Evolutionary conservation across 2,113 vertebrate genomes (phyloP).

Genomic region (Tor tambroides): DNA sequence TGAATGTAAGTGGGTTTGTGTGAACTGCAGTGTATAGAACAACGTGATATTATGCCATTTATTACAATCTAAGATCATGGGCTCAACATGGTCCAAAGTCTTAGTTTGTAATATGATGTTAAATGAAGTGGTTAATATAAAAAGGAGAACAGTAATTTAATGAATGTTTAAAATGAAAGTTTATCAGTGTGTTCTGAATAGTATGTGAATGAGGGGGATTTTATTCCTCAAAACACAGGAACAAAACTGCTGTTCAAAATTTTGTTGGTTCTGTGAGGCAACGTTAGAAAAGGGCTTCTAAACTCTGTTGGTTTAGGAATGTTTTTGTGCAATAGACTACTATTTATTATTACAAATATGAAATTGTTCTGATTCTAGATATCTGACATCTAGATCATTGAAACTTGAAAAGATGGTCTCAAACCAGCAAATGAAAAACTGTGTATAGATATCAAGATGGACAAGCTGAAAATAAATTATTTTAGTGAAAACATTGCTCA

Average conservation of each 20-base stretch:
- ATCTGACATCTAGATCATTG: not conserved
- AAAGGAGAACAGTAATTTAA: not conserved
- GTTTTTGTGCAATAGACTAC: not conserved
- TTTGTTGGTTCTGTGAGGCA: not conserved
- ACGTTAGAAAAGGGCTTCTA: not conserved
- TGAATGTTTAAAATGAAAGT: not conserved
- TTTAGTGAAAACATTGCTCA: not conserved
- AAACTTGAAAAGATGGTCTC: slow-evolving; percentile 7
- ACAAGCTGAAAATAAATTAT: slow-evolving; percentile 34
- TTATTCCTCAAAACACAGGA: not conserved
- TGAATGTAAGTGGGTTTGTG: slow-evolving; percentile 5
- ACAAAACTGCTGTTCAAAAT: not conserved
- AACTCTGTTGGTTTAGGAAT: not conserved
- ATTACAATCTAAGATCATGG: not conserved
- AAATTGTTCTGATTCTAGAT: not conserved
- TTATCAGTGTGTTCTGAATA: not conserved
- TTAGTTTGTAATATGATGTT: slow-evolving; percentile 26
- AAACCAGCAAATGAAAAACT: not conserved
- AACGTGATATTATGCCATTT: not conserved
- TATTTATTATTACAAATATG: slow-evolving; percentile 2
- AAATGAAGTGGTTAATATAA: not conserved
- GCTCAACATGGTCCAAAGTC: not conserved
- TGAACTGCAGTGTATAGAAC: not conserved
- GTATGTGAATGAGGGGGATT: too few relatives aligned
- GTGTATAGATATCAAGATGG: not conserved